Evolutionary conservation across 2,797 vertebrate species (phyloP).

Genomic region (Basileuterus tristriatus): DNA sequence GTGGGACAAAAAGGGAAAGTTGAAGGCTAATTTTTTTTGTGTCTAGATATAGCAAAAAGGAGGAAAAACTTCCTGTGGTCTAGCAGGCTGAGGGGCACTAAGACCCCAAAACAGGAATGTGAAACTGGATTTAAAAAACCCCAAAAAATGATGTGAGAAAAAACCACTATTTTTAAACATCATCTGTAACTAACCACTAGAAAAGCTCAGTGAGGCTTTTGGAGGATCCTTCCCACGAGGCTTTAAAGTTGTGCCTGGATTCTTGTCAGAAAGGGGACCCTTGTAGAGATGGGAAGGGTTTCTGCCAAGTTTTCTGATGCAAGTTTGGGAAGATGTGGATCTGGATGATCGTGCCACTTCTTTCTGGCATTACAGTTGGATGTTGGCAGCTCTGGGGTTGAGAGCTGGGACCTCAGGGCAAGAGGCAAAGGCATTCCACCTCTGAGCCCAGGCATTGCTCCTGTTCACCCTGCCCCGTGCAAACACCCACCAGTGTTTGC

Average conservation of each 20-base stretch:
- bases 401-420: not conserved
- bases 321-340: not conserved
- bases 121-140: rapidly evolving
- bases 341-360: not conserved
- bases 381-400: not conserved
- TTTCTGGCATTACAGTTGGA: not conserved
- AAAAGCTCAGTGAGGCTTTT: not conserved
- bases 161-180: not conserved
- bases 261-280: not conserved
- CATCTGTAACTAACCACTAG: not conserved
- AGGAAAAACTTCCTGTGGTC: not conserved
- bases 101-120: not conserved
- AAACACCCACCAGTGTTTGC: not conserved
- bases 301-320: not conserved
- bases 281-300: not conserved
- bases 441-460: not conserved
- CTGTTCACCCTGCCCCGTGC: not conserved
- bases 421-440: not conserved
- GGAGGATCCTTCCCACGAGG: not conserved
- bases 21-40: not conserved
- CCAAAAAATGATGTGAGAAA: rapidly evolving
- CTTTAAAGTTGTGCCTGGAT: not conserved
- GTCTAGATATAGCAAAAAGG: not conserved
- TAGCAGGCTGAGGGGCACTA: not conserved
- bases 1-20: not conserved